Evolutionary conservation across 2,113 vertebrate genomes (phyloP).

Genomic region (Crotalus helleri): DNA sequence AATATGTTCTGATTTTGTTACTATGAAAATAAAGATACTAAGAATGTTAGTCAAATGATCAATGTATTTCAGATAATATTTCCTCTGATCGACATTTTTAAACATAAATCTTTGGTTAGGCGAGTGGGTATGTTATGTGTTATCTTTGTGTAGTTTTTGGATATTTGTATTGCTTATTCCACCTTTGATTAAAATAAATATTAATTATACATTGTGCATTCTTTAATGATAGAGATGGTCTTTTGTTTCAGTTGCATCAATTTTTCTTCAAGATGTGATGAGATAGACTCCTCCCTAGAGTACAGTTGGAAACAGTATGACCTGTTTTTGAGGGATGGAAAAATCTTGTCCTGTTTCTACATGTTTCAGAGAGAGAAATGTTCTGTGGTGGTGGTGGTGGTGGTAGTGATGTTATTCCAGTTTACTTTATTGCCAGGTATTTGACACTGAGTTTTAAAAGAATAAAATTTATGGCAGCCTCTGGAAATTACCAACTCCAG

Average conservation of each 20-base stretch:
- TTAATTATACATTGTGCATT: constrained; percentile 63
- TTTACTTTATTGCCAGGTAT: constrained; percentile 83
- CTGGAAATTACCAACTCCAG: constrained; percentile 77
- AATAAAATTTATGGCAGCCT: constrained; percentile 81
- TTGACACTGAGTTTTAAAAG: constrained; percentile 83
- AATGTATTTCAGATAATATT: neutral
- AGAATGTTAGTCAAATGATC: neutral
- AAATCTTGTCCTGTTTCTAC: constrained; percentile 69
- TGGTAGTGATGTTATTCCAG: constrained; percentile 65
- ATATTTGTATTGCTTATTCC: constrained; percentile 40
- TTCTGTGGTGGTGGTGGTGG: constrained; percentile 69
- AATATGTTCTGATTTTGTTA: neutral
- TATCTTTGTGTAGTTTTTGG: constrained; percentile 16
- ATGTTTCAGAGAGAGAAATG: constrained; percentile 69
- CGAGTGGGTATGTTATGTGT: constrained; percentile 25
- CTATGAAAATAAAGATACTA: neutral
- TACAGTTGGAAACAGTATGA: constrained; percentile 64
- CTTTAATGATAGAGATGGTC: constrained; percentile 60
- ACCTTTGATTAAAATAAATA: constrained; percentile 52
- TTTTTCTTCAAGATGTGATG: constrained; percentile 66
- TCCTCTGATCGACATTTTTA: neutral
- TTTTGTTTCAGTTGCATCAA: constrained; percentile 65
- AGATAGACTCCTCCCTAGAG: constrained; percentile 62
- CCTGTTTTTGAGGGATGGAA: constrained; percentile 62
- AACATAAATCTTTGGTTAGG: neutral